These are phyloP conservation scores for Cladorhizidae sp. DNA, from an alignment of 37 sponge, comb jelly and placozoan genomes.

Conservation along the genomic window DNA sequence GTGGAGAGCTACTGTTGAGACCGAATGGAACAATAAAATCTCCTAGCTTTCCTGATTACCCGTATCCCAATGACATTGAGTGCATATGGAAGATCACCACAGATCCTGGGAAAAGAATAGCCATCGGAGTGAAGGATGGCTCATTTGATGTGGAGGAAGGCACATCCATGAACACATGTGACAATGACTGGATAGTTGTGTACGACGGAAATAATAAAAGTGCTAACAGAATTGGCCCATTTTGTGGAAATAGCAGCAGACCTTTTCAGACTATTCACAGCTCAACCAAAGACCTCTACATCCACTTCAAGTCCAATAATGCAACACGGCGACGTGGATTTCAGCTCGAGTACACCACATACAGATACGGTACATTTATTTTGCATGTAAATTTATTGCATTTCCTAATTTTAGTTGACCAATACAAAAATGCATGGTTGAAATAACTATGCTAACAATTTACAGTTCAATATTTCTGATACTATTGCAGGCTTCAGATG, in stretches of 20 bases:
- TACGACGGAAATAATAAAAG: slow-evolving; percentile 25
- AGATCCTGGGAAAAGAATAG: slow-evolving; percentile 58
- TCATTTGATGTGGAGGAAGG: slow-evolving; percentile 39
- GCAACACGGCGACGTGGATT: slow-evolving; percentile 4
- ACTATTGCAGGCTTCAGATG: slow-evolving; percentile 32
- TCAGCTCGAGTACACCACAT: slow-evolving; percentile 52
- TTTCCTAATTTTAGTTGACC: too few relatives aligned
- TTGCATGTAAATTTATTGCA: neutral
- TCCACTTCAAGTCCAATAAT: slow-evolving; percentile 30
- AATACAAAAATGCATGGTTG: too few relatives aligned
- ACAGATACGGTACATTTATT: neutral
- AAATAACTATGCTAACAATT: neutral
- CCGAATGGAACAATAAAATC: slow-evolving; percentile 31
- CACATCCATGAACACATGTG: slow-evolving; percentile 18
- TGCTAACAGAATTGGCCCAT: slow-evolving; percentile 1
- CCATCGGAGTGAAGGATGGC: slow-evolving; percentile 7
- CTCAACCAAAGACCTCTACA: slow-evolving; percentile 29
- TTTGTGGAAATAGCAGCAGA: slow-evolving; percentile 25
- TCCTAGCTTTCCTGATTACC: slow-evolving; percentile 8
- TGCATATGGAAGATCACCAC: slow-evolving; percentile 71
- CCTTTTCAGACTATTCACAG: slow-evolving; percentile 45
- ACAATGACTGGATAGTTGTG: slow-evolving; percentile 39
- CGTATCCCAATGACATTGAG: neutral
- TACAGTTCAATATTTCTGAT: too few relatives aligned
- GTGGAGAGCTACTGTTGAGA: slow-evolving; percentile 31